Evolutionary conservation across 2,888 invertebrate species (phyloP).

Genomic region (Podotricha telesiphe): DNA sequence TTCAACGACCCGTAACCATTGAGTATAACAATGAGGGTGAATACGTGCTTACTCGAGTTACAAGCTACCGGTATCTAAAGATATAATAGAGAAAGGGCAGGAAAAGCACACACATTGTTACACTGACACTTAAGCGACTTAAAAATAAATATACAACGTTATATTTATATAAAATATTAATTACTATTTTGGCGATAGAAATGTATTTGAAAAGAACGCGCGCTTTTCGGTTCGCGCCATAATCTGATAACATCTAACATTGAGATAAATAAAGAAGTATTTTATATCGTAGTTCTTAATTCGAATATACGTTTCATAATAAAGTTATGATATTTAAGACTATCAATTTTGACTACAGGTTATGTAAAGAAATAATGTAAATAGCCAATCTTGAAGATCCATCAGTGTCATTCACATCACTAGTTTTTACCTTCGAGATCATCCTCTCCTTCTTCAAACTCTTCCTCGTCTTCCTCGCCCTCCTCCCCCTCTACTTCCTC

Average conservation of each 20-base stretch:
- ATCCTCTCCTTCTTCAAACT: slow-evolving; percentile 85
- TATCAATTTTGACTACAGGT: neutral
- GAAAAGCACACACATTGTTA: slow-evolving; percentile 6
- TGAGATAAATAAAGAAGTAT: neutral
- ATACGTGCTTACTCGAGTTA: slow-evolving; percentile 39
- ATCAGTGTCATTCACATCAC: neutral
- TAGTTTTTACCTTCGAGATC: slow-evolving; percentile 83
- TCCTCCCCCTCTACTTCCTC: slow-evolving; percentile 86
- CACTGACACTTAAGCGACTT: neutral
- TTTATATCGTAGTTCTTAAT: neutral
- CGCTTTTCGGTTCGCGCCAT: slow-evolving; percentile 10
- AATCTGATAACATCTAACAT: neutral
- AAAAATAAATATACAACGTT: neutral
- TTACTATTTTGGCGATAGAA: neutral
- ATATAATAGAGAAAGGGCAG: slow-evolving; percentile 24
- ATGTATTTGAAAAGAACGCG: neutral
- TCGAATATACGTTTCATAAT: neutral
- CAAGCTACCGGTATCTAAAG: slow-evolving; percentile 27
- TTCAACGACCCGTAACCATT: slow-evolving; percentile 38
- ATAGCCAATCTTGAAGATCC: neutral
- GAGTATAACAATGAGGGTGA: slow-evolving; percentile 37
- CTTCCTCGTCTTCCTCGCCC: slow-evolving; percentile 86
- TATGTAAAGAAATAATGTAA: neutral
- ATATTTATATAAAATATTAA: neutral
- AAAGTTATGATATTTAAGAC: neutral